phyloP scores from a whole-genome alignment of 2,113 vertebrate genomes.

The Pithys albifrons region DNA sequence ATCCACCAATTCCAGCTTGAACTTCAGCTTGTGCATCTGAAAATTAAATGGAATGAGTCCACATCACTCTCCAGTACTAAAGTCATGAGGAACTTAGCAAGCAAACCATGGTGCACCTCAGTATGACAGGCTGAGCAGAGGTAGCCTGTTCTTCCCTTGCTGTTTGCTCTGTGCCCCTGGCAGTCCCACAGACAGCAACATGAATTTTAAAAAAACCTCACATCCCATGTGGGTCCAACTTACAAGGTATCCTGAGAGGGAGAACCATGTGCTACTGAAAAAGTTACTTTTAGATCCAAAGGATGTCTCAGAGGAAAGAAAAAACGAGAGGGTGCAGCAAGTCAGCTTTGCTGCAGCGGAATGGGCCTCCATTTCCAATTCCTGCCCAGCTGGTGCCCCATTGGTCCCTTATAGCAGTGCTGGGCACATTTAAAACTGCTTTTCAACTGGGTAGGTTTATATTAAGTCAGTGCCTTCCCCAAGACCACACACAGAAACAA shows the following conservation, averaged over 20 bases:
- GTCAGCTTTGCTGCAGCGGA: neutral
- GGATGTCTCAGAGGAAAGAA: neutral
- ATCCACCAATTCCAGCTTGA: neutral
- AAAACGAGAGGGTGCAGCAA: neutral
- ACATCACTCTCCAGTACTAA: neutral
- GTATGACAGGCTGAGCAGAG: slow-evolving; percentile 42
- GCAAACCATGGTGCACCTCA: slow-evolving; percentile 48
- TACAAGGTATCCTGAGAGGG: slow-evolving; percentile 44
- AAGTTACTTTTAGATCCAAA: slow-evolving; percentile 16
- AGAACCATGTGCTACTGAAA: neutral
- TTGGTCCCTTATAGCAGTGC: neutral
- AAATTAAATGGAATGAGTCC: slow-evolving; percentile 45
- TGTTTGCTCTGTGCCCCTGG: neutral
- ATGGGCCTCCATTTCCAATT: neutral
- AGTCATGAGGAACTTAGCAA: slow-evolving; percentile 3
- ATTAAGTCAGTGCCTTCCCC: neutral
- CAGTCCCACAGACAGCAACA: neutral
- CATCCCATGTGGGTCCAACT: neutral
- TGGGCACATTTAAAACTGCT: neutral
- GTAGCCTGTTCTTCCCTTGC: neutral
- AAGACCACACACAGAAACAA: neutral
- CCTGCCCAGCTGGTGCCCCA: neutral
- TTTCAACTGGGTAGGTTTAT: neutral
- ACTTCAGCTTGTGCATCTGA: slow-evolving; percentile 24
- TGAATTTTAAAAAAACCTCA: neutral